Evolutionary conservation across 2,113 vertebrate genomes (phyloP), one percentile per base, ranked within the genome.

Genomic region (Nesogale talazaci): DNA sequence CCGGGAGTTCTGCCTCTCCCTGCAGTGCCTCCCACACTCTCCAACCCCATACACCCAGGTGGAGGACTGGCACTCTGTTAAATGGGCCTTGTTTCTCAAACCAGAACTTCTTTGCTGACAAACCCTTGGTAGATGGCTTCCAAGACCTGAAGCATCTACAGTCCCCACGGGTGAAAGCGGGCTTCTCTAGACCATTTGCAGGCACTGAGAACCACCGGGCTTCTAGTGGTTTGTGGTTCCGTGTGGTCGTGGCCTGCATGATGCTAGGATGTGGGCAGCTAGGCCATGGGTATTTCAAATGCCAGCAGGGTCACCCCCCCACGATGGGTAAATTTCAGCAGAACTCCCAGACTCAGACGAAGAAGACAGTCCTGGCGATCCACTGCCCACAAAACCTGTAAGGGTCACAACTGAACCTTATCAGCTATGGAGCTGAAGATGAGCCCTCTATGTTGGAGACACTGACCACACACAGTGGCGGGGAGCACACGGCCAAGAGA

Each of bases 131-230:
- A 75, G 52, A 56, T 75, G 85, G 56, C 23, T 67, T n/a, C 72
- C 59, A 15, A 65, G 83, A 11, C 34, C 70, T 4, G 29, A 80
- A 76, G 83, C 34, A 42, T 4, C 16, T 72, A 16, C 65, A 46
- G 1, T n/a, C 19, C 56, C 34, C 56, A 0, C 0, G 8, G 20
- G 36, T 1, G 57, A 12, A 31, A 2, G 38, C 16, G 36, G 40
- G 12, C 22, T 46, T 86, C 46, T 8, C 70, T 15, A 56, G 11
- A 57, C 17, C 7, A 0, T 42, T 20, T 6, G 42, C 7, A 65
- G 86, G 25, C 88, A 14, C 59, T 6, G 23, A 36, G 2, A 12
- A 36, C 7, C 69, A 72, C 69, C n/a, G 34, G 65, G 31, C 65
- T 15, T 12, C 34, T n/a, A 34, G 69, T n/a, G 19, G 69, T 22